Base-by-base conservation (phyloP, 2,113 vertebrate genomes). In the Gasterosteus nipponicus region DNA sequence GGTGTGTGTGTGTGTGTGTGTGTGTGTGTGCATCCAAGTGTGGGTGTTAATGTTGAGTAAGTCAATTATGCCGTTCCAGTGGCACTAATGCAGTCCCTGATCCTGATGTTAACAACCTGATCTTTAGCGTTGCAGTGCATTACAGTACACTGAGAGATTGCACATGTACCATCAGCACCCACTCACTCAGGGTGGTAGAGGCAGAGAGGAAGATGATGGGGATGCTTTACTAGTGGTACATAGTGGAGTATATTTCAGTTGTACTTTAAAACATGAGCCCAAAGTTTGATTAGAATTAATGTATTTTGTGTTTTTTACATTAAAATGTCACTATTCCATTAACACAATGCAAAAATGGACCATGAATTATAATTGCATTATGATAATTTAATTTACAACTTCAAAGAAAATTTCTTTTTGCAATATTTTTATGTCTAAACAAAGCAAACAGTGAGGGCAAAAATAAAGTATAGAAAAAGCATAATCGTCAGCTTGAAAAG, bases 11-110 rank as follows among this genome's bases (percentile, higher is more conserved):
- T 26, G 56, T 26, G 59, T 70, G 73, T 59, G 64, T 62, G 22
- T 49, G 58, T 53, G 38, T 35, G n/a, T 46, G 29, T 46, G 56
- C 22, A 33, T 57, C 53, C 53, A 64, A 54, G 54, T 73, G 89
- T 85, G 81, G 65, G 86, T 84, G 87, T 84, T 51, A 73, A 80
- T 84, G 80, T 82, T 82, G 74, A 83, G 80, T 77, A 77, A 87
- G 80, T 91, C 86, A 86, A 89, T 91, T 89, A 89, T 90, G 87
- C 80, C 75, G 67, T 88, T 80, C 75, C 82, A 47, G 76, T 86
- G 87, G 79, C 81, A 81, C 89, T 93, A 91, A 93, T 93, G 92
- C 85, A 92, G 84, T 90, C 83, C 86, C 82, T 83, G 89, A 92
- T 91, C 87, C 86, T 69, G 10, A 77, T 87, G 89, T 93, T 91